Percentiles rank a stretch among this genome's conserved stretches.
Evolutionary conservation across 2,113 vertebrate genomes (phyloP).

Genomic region (Macheiramphus alcinus): DNA sequence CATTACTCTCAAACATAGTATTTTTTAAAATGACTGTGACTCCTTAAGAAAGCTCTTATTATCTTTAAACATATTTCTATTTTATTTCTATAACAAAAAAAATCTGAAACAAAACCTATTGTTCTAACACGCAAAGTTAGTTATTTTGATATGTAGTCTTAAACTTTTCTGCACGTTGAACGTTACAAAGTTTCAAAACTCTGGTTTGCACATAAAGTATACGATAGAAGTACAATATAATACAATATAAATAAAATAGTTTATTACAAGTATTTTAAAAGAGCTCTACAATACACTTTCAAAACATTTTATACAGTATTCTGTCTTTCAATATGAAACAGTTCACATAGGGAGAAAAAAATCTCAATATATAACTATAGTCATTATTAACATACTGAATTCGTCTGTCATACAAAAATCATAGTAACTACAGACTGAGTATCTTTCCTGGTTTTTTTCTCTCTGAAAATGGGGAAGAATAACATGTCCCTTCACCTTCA

Average conservation of each 20-base stretch:
- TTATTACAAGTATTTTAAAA: slow-evolving; percentile 67
- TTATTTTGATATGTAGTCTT: not conserved
- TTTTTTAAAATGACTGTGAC: not conserved
- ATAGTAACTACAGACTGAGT: not conserved
- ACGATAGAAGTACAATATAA: not conserved
- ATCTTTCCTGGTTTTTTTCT: not conserved
- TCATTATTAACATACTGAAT: slow-evolving; percentile 17
- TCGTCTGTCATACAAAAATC: slow-evolving; percentile 20
- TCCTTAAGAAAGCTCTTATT: not conserved
- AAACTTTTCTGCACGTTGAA: not conserved
- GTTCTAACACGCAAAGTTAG: slow-evolving; percentile 1
- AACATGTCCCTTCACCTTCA: not conserved
- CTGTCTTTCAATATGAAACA: slow-evolving; percentile 72
- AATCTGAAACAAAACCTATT: not conserved
- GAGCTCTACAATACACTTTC: slow-evolving; percentile 61
- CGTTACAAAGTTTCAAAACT: not conserved
- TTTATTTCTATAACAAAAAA: slow-evolving; percentile 9
- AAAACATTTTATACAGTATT: slow-evolving; percentile 61
- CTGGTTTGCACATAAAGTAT: not conserved
- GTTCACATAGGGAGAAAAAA: slow-evolving; percentile 25
- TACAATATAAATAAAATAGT: slow-evolving; percentile 57
- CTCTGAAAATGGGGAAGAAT: not conserved
- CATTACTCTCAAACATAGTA: not conserved
- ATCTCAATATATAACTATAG: not conserved
- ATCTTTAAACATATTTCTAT: slow-evolving; percentile 24